Evolutionary conservation across 2,113 vertebrate species (phyloP), one percentile per base, ranked within the genome.

Genomic region (Limnothrissa miodon): DNA sequence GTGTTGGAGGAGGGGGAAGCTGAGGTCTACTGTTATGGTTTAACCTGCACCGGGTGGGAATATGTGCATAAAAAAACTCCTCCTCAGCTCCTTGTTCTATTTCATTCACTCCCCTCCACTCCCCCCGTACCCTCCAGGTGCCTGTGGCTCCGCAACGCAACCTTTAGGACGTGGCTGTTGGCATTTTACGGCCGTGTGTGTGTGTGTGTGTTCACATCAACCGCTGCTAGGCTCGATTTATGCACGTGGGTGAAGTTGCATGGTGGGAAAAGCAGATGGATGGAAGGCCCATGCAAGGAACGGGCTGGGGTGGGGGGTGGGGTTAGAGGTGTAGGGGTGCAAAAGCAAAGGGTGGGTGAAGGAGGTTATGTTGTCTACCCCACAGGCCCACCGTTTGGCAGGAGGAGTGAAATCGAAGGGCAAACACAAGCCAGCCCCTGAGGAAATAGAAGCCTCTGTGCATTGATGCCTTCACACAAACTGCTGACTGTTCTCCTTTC

Each of bases 401-500:
- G 66, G 29, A 74, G 66, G 66, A 33, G 29, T 33, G 59, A 74
- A 74, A 74, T 74, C 33, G 66, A 33, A 74, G 66, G 66, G 66
- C 36, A 74, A 74, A 74, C 29, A 33, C 33, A 62, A 33, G 70
- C 44, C 62, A 36, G 66, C 25, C 66, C 29, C 66, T 3, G 33
- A 46, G 81, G 81, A 46, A 19, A 46, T 29, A 21, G 44, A 36
- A 48, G 62, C 29, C 39, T 45, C 86, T 86, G 84, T 86, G 83
- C 78, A 86, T 79, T 87, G 85, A 91, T 85, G 15, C 66, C 85
- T 84, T 15, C 33, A 83, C 79, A 90, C 89, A 92, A 89, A 88
- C 86, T 90, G 83, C 89, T 91, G 88, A 91, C 87, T 90, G 86
- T 87, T 82, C 78, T 83, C 51, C 83, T 51, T 81, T 84, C 85